phyloP scores from a whole-genome alignment of 2,888 invertebrate species.

The Philereme vetulata region DNA sequence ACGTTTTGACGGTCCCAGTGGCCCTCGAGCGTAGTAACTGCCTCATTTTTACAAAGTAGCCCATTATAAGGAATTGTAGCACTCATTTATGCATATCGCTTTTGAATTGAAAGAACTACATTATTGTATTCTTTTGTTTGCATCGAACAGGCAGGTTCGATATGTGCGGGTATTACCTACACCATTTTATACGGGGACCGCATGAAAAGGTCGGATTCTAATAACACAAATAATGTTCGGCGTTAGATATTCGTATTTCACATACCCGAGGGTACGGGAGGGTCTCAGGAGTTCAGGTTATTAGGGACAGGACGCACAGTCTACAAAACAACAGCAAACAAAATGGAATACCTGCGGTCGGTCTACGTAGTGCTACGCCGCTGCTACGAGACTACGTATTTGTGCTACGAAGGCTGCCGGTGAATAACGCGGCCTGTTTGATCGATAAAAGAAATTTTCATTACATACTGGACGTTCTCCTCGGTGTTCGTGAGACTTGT shows the following conservation, averaged over 20 bases:
- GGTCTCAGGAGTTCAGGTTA: slow-evolving; percentile 30
- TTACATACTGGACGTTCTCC: slow-evolving; percentile 35
- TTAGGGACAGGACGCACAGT: slow-evolving; percentile 45
- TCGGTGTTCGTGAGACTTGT: slow-evolving; percentile 30
- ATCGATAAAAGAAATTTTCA: slow-evolving; percentile 40
- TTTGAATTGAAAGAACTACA: background rate
- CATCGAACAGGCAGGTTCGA: background rate
- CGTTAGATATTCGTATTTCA: slow-evolving; percentile 44
- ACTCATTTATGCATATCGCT: slow-evolving; percentile 1
- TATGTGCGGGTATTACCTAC: background rate
- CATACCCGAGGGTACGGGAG: slow-evolving; percentile 43
- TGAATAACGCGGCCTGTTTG: slow-evolving; percentile 31
- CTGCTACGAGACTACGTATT: slow-evolving; percentile 29
- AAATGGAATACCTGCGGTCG: slow-evolving; percentile 44
- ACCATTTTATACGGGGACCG: background rate
- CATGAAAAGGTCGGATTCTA: slow-evolving; percentile 41
- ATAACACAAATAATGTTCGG: slow-evolving; percentile 50
- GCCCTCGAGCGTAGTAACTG: slow-evolving; percentile 10
- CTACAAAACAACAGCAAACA: slow-evolving; percentile 51
- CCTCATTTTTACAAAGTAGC: slow-evolving; percentile 15
- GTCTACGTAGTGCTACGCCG: slow-evolving; percentile 27
- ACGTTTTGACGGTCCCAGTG: slow-evolving; percentile 13
- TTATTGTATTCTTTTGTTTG: no score
- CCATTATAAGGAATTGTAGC: slow-evolving; percentile 10
- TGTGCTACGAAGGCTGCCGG: slow-evolving; percentile 32